These are phyloP conservation scores for Perodicticus potto DNA, from an alignment of 2,797 vertebrate species.

Conservation along the genomic window DNA sequence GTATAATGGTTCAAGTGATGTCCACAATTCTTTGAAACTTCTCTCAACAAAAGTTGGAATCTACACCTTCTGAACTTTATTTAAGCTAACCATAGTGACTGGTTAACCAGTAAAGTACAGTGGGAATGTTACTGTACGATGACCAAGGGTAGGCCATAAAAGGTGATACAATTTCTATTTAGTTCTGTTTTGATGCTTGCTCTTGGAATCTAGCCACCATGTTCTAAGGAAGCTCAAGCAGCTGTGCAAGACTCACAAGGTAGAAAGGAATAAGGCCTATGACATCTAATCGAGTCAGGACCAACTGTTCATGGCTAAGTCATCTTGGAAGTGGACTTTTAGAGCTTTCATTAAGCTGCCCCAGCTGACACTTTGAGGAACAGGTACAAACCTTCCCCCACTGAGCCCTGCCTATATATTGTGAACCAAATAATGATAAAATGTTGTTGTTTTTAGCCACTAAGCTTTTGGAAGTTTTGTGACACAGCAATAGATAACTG, in stretches of 20 bases:
- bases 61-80: background rate
- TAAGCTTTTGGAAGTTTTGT: background rate
- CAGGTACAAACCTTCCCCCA: background rate
- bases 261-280: background rate
- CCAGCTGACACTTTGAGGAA: background rate
- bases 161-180: background rate
- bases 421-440: background rate
- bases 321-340: background rate
- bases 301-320: background rate
- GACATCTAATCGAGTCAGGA: background rate
- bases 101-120: background rate
- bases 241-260: background rate
- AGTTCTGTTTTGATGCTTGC: background rate
- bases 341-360: background rate
- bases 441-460: background rate
- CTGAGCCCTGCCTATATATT: background rate
- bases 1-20: background rate
- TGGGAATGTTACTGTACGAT: background rate
- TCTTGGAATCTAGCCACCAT: background rate
- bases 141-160: background rate
- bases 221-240: background rate
- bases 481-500: background rate
- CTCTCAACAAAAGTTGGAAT: background rate
- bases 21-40: conserved; percentile 2
- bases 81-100: background rate